Conservation (phyloP, 2,113 vertebrate genomes). For the Brachyhypopomus occidentalis region DNA sequence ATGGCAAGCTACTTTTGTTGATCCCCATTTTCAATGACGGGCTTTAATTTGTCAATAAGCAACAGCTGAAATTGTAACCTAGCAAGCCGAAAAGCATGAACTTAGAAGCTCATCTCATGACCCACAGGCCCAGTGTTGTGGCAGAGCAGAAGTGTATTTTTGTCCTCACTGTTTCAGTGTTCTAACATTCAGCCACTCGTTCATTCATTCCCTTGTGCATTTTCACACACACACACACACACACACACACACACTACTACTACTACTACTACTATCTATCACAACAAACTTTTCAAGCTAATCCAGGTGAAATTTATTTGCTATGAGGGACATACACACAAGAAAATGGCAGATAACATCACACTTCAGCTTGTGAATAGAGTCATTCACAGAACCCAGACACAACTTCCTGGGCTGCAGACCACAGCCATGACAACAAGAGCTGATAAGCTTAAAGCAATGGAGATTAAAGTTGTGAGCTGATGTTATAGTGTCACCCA, state of each 20-base stretch:
- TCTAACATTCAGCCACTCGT: no score
- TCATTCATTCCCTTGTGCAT: neutral
- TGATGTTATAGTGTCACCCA: neutral
- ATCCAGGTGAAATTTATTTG: neutral
- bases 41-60: conserved; percentile 6
- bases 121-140: neutral
- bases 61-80: neutral
- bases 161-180: neutral
- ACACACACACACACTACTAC: neutral
- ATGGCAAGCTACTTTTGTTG: neutral
- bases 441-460: neutral
- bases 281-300: neutral
- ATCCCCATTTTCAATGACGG: neutral
- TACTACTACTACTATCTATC: neutral
- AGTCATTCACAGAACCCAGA: neutral
- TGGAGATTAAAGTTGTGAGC: neutral
- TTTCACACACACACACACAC: neutral
- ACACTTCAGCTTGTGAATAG: neutral
- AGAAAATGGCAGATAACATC: neutral
- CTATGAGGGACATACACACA: neutral
- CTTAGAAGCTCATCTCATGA: neutral
- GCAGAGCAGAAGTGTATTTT: neutral
- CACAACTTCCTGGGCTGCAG: neutral
- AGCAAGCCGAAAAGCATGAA: neutral
- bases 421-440: neutral